Evolutionary conservation across 2,888 invertebrate genomes (phyloP).

Genomic region (Campaea margaritaria): DNA sequence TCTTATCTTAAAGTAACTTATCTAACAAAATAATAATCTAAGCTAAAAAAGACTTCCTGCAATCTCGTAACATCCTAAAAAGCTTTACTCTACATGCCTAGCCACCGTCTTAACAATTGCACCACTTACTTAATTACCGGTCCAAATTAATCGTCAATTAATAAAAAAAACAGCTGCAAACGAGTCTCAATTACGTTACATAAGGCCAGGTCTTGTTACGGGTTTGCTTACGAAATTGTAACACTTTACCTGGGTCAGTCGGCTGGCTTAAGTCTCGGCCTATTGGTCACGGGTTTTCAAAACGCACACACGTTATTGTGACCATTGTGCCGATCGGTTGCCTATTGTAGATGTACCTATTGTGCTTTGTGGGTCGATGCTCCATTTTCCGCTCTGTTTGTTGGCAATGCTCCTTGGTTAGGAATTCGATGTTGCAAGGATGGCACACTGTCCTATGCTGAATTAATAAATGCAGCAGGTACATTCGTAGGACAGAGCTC

Average conservation of each 20-base stretch:
- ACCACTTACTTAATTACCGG: conserved; percentile 21
- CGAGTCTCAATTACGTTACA: conserved; percentile 35
- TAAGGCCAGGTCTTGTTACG: conserved; percentile 34
- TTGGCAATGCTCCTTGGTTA: conserved; percentile 9
- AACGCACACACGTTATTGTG: conserved; percentile 46
- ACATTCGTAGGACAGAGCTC: too few species aligned
- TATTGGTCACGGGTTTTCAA: conserved; percentile 57
- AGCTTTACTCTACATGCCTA: neutral
- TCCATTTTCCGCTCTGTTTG: conserved; percentile 42
- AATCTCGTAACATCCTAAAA: conserved; percentile 7
- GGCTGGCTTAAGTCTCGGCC: conserved; percentile 51
- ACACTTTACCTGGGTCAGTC: conserved; percentile 26
- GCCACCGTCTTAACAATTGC: conserved; percentile 12
- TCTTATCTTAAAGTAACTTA: neutral
- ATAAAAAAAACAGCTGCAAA: conserved; percentile 31
- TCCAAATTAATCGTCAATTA: conserved; percentile 33
- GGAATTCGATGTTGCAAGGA: conserved; percentile 24
- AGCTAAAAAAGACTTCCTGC: neutral
- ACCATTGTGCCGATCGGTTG: conserved; percentile 1
- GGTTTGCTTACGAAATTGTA: conserved; percentile 31
- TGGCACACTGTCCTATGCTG: neutral
- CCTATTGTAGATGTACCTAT: conserved; percentile 4
- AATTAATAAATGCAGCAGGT: neutral
- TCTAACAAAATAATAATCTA: too few species aligned
- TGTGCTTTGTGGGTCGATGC: conserved; percentile 16